Base-by-base conservation (phyloP, 1,140 invertebrate species). In the Drosophila hydei region DNA sequence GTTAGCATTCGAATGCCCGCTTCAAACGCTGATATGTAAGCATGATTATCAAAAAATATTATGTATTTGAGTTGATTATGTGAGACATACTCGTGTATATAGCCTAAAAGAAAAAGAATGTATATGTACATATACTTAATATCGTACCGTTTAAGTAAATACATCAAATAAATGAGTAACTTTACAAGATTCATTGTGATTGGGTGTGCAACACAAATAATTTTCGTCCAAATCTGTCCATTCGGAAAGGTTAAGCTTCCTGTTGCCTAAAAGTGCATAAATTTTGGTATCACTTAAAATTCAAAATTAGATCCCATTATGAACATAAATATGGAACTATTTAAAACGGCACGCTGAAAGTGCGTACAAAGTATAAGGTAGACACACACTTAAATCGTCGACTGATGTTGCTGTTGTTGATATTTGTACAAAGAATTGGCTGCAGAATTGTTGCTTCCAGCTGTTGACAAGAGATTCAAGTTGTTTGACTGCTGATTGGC, bases 21-120 rank as follows among this genome's bases (percentile, higher is more conserved):
- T 87, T 54, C 78, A 75, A 78, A 88, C 88, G 75, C 75, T 88
- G 83, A 88, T 88, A 88, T 88, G 83, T 88, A 76, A 87, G 83
- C 79, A 88, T 88, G 83, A 88, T 88, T 88, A 88, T 88, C 83
- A 72, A 88, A 85, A 88, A 88, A 79, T 79, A 78, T 47, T 62
- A 64, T 58, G 56, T 65, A 51, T 51, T 48, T 18, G 27, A 48
- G 27, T 30, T 55, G 54, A 74, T 58, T 80, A 56, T 33, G 27
- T 72, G 40, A 64, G 36, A 47, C 47, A 48, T 48, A 27, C 43
- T 40, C 36, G 25, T 27, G 25, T 47, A 48, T 76, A 60, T 64
- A 67, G 54, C 68, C 73, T 76, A 79, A 61, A 84, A 79, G 67
- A 72, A 61, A 50, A 68, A 72, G 54, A 65, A 63, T 47, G 50